Evolutionary conservation across 2,888 invertebrate genomes (phyloP).

Genomic region (Pantelozetes paolii): DNA sequence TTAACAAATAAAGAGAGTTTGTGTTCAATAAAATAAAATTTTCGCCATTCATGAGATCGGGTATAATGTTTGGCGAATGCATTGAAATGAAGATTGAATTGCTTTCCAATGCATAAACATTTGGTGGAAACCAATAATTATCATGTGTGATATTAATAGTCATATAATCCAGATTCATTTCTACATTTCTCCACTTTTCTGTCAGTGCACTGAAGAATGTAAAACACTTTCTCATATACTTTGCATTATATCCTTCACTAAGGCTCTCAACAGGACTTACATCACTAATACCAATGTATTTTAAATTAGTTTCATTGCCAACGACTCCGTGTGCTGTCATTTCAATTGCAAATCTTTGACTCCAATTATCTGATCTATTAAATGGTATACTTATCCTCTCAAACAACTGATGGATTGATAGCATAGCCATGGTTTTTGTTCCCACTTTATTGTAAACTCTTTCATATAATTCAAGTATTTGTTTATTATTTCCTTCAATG

Average conservation of each 20-base stretch:
- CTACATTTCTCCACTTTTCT: neutral
- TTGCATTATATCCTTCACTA: neutral
- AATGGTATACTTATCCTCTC: neutral
- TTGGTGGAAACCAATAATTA: neutral
- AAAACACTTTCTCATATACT: neutral
- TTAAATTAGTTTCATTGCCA: neutral
- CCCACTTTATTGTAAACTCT: neutral
- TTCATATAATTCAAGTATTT: neutral
- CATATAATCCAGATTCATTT: neutral
- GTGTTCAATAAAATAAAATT: neutral
- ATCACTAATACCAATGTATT: no score
- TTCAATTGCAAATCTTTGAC: neutral
- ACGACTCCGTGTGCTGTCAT: neutral
- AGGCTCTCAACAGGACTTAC: neutral
- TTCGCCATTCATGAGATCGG: neutral
- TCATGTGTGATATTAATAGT: neutral
- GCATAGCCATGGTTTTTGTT: neutral
- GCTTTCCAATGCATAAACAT: no score
- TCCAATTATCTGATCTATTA: neutral
- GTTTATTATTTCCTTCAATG: neutral
- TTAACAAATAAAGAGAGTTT: neutral
- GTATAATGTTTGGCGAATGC: neutral
- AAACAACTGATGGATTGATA: neutral
- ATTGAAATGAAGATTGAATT: neutral
- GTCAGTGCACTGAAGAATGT: conserved; percentile 7